Base-by-base conservation (phyloP, 2,113 vertebrate genomes). In the Plecturocebus donacophilus region DNA sequence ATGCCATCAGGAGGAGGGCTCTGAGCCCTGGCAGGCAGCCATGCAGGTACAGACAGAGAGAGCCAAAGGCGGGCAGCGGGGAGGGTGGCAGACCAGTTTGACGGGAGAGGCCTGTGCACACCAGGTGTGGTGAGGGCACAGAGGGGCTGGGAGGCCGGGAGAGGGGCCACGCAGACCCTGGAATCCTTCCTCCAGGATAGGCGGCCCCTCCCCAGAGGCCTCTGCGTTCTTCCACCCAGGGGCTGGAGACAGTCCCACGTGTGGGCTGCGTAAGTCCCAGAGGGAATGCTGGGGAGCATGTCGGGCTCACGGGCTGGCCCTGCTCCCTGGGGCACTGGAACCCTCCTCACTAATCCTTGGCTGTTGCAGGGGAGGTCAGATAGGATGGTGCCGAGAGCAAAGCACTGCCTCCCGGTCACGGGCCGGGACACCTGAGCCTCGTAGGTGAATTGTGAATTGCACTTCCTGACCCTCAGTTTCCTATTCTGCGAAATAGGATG, bases 371-470 rank as follows among this genome's bases (percentile, higher is more conserved):
- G 6, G n/a, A n/a, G 66, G 32, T 32, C n/a, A 42, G 58, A 8
- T 13, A 54, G 45, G 68, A 14, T 0, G 17, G 16, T 35, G 40
- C n/a, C 21, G 7, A 66, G 85, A 19, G 45, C 5, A 8, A 64
- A 1, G 17, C 17, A 17, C 32, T 35, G 30, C 52, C 27, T 45
- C 42, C 30, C 2, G 5, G 54, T 38, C 10, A 0, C 0, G 7
- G 42, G 17, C 23, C 68, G 3, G 40, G 66, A 35, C 25, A n/a
- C 54, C 85, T 23, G 35, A 1, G 19, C 25, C 58, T 85, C 14
- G 12, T 40, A 23, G 4, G 5, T 5, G 32, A 54, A 10, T 20
- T 4, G 10, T 4, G 38, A 61, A 10, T 20, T 6, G 13, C 2
- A 21, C 71, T 21, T 68, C 45, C 45, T 5, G 16, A 32, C 4